Conservation (phyloP, 2,888 invertebrate genomes). For the Gastracanthus pulcherrimus region DNA sequence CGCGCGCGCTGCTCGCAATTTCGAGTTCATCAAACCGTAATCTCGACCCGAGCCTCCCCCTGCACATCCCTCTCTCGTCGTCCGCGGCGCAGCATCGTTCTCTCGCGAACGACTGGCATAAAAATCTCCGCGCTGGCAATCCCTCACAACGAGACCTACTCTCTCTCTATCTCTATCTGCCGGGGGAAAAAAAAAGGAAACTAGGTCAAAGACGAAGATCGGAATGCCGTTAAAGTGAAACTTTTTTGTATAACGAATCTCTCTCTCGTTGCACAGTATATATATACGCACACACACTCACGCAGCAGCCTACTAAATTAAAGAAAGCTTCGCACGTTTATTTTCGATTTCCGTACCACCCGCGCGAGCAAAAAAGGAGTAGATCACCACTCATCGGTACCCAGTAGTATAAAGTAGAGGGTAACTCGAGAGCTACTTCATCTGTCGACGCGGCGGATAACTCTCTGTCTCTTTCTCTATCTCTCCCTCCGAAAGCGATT, state of each 20-base stretch:
- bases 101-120: background rate
- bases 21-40: background rate
- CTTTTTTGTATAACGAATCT: too few species aligned
- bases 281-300: too few species aligned
- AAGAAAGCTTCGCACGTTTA: conserved; percentile 32
- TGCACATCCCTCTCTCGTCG: too few species aligned
- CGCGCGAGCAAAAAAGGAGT: too few species aligned
- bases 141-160: too few species aligned
- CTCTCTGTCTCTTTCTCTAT: too few species aligned
- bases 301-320: conserved; percentile 34
- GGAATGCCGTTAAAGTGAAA: background rate
- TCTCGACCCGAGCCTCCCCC: background rate
- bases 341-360: conserved; percentile 38
- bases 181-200: background rate
- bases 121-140: background rate
- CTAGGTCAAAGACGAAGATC: background rate
- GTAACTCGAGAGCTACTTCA: too few species aligned
- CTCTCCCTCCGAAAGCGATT: conserved; percentile 3
- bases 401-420: too few species aligned
- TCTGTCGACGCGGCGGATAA: background rate
- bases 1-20: background rate
- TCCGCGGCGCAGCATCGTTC: background rate
- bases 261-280: conserved; percentile 6
- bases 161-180: too few species aligned
- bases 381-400: too few species aligned